Evolutionary conservation across 2,797 vertebrate species (phyloP).

Genomic region (Poeciliopsis infans): DNA sequence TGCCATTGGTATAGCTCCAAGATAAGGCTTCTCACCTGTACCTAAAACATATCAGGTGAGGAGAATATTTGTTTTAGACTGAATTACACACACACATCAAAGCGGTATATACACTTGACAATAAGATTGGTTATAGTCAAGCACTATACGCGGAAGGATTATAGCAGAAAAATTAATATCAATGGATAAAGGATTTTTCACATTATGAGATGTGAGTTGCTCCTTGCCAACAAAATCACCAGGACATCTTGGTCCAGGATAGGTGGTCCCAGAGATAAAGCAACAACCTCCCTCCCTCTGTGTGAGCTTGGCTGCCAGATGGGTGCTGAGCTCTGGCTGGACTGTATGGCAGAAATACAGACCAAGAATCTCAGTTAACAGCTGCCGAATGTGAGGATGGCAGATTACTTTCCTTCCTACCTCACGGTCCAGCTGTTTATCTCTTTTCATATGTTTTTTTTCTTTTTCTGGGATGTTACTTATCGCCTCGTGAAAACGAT

Average conservation of each 20-base stretch:
- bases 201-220: constrained; percentile 27
- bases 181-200: constrained; percentile 12
- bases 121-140: not conserved
- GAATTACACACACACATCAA: not conserved
- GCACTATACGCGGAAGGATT: not conserved
- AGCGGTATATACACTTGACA: not conserved
- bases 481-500: not conserved
- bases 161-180: constrained; percentile 14
- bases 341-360: constrained; percentile 28
- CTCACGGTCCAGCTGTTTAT: constrained; percentile 9
- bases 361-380: constrained; percentile 28
- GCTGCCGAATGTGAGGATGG: constrained; percentile 44
- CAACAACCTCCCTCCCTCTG: constrained; percentile 47
- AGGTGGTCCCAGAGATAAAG: constrained; percentile 13
- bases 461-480: not conserved
- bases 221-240: constrained; percentile 44
- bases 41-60: not conserved
- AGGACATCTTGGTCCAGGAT: constrained; percentile 39
- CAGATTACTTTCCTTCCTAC: constrained; percentile 13
- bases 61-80: not conserved
- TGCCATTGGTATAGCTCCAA: not conserved
- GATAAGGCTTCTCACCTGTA: not conserved
- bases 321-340: constrained; percentile 30
- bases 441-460: not conserved
- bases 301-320: constrained; percentile 47